Evolutionary conservation across 1,140 invertebrate genomes (phyloP), one percentile per base, ranked within the genome.

Genomic region (Leptoteleia sp.): DNA sequence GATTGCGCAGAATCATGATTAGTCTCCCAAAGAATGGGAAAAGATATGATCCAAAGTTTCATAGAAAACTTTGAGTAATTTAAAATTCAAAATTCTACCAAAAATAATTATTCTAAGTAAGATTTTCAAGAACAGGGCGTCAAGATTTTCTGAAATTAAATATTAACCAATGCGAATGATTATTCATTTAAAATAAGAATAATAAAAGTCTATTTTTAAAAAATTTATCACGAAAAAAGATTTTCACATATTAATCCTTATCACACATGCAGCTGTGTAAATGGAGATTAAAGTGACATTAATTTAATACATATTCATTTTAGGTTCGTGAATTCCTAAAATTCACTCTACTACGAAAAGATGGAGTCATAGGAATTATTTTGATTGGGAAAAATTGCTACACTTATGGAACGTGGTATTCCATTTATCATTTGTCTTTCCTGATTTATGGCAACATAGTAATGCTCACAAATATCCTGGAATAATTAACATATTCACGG

Each of bases 301-400:
- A 52, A 48, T 47, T 25, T 38, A 9, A 9, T 11, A 43, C 37
- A 54, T 37, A 35, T 45, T 67, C 29, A 16, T 43, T 45, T 13
- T 22, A 33, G 38, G 27, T 16, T 5, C 13, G 13, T 62, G 17
- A 64, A 65, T 57, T 64, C 50, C 19, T 45, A 40, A 55, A 64
- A 55, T 57, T 50, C 16, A 47, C 37, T 47, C 48, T 57, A 6
- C 42, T 1, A 48, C 7, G n/a, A 35, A 67, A 22, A 17, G 6
- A 25, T n/a, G 43, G 71, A 65, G 61, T 59, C 50, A 59, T 43
- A 40, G 42, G 38, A 52, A 75, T 67, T 31, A 67, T 67, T 75
- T 67, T 38, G 62, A 67, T 67, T 52, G 13, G 37, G 37, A 61
- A 68, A 47, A 67, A 76, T 68, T 67, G 54, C 27, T 67, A 52